Percentiles rank a stretch among this genome's conserved stretches.
These are phyloP conservation scores for Danio albolineatus DNA, from an alignment of 2,797 vertebrate genomes.

Conservation along the genomic window DNA sequence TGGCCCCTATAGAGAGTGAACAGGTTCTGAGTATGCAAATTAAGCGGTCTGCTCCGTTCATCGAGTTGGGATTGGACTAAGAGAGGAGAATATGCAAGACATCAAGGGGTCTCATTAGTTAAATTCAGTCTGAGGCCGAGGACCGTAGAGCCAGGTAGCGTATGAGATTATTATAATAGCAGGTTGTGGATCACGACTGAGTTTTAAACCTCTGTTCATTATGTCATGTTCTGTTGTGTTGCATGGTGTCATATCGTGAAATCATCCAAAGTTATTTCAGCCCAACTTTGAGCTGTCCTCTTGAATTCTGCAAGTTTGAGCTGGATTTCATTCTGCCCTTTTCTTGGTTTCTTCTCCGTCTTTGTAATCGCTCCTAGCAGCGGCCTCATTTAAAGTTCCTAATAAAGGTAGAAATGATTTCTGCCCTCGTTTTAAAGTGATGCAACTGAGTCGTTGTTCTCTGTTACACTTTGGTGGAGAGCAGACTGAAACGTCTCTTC, in stretches of 20 bases:
- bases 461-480: slow-evolving; percentile 5
- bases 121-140: slow-evolving; percentile 74
- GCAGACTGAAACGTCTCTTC: slow-evolving; percentile 35
- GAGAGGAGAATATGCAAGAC: slow-evolving; percentile 64
- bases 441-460: slow-evolving; percentile 31
- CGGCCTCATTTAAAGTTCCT: slow-evolving; percentile 9
- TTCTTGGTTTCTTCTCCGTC: background rate
- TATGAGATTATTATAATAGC: slow-evolving; percentile 70
- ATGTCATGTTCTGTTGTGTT: background rate
- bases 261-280: slow-evolving; percentile 13
- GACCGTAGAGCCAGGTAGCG: slow-evolving; percentile 68
- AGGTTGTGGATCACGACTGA: slow-evolving; percentile 44
- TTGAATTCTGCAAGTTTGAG: slow-evolving; percentile 6
- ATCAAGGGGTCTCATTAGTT: slow-evolving; percentile 77
- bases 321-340: background rate
- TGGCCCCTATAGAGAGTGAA: slow-evolving; percentile 73
- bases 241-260: slow-evolving; percentile 8
- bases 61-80: slow-evolving; percentile 65
- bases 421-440: slow-evolving; percentile 44
- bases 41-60: slow-evolving; percentile 59
- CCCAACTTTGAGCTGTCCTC: slow-evolving; percentile 3
- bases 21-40: slow-evolving; percentile 79
- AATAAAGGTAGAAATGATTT: slow-evolving; percentile 42
- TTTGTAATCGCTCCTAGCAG: slow-evolving; percentile 34
- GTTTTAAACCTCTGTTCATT: background rate